A percentile compares a stretch with the other conserved stretches of the same genome.
Evolutionary conservation across 2,113 vertebrate genomes (phyloP).

Genomic region (Sarotherodon lohbergeri): DNA sequence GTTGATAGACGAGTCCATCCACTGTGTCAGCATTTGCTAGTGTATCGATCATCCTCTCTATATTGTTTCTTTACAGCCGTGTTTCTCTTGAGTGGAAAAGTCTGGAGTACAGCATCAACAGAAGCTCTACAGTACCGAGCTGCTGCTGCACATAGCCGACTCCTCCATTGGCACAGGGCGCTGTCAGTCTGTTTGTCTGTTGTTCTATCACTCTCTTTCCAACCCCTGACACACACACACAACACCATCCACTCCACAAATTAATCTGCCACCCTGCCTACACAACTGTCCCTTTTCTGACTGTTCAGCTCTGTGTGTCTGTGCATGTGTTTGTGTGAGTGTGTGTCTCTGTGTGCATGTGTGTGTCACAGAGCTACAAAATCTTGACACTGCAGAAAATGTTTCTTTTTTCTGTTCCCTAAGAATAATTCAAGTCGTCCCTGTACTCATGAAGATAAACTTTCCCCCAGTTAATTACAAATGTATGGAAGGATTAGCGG

Average conservation of each 20-base stretch:
- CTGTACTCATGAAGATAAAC: conserved; percentile 38
- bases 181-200: background rate
- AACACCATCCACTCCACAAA: background rate
- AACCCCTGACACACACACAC: background rate
- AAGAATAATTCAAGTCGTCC: conserved; percentile 34
- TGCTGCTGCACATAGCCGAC: background rate
- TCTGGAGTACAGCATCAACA: background rate
- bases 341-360: background rate
- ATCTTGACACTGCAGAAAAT: conserved; percentile 44
- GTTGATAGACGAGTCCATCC: background rate
- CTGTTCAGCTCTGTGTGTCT: conserved; percentile 22
- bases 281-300: conserved; percentile 30
- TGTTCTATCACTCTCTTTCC: background rate
- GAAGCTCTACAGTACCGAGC: background rate
- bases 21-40: background rate
- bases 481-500: conserved; percentile 48
- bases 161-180: background rate
- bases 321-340: background rate
- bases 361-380: conserved; percentile 11
- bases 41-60: background rate
- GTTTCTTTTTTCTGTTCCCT: background rate
- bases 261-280: conserved; percentile 39
- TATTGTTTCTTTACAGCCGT: background rate
- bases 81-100: background rate
- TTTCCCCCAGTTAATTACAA: conserved; percentile 47